Evolutionary conservation across 2,888 invertebrate species (phyloP).

Genomic region (Theodoxus fluviatilis): DNA sequence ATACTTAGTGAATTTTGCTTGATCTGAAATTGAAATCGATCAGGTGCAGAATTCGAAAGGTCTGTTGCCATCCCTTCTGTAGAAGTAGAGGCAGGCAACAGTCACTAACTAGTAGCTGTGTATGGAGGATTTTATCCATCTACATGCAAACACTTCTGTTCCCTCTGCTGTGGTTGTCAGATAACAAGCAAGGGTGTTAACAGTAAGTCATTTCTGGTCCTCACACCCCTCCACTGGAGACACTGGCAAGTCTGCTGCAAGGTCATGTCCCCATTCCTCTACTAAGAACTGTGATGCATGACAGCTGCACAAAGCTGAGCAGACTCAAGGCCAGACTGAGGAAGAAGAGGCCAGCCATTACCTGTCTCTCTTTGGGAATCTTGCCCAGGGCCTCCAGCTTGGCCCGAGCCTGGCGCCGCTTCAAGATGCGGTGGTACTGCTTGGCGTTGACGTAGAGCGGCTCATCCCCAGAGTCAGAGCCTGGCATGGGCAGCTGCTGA

Average conservation of each 20-base stretch:
- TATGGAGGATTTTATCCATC: not conserved
- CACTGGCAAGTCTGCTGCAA: no score
- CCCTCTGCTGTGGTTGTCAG: no score
- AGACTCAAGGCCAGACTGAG: not conserved
- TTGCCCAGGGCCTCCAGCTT: constrained; percentile 91
- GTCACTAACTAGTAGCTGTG: no score
- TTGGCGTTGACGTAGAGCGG: constrained; percentile 96
- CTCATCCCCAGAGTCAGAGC: constrained; percentile 77
- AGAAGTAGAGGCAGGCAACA: no score
- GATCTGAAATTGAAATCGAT: no score
- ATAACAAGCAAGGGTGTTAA: not conserved
- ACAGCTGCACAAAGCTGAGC: no score
- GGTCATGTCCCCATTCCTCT: not conserved
- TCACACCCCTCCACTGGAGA: not conserved
- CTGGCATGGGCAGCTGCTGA: constrained; percentile 53
- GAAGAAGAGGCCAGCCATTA: constrained; percentile 59
- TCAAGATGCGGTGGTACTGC: constrained; percentile 93
- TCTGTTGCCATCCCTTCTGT: no score
- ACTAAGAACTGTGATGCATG: not conserved
- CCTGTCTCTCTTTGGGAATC: constrained; percentile 94
- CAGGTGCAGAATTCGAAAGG: no score
- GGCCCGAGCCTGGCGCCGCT: constrained; percentile 89
- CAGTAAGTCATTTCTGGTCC: not conserved
- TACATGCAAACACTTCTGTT: not conserved
- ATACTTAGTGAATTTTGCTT: no score